These are phyloP conservation scores for Upupa epops DNA, from an alignment of 2,113 vertebrate genomes.

Conservation along the genomic window DNA sequence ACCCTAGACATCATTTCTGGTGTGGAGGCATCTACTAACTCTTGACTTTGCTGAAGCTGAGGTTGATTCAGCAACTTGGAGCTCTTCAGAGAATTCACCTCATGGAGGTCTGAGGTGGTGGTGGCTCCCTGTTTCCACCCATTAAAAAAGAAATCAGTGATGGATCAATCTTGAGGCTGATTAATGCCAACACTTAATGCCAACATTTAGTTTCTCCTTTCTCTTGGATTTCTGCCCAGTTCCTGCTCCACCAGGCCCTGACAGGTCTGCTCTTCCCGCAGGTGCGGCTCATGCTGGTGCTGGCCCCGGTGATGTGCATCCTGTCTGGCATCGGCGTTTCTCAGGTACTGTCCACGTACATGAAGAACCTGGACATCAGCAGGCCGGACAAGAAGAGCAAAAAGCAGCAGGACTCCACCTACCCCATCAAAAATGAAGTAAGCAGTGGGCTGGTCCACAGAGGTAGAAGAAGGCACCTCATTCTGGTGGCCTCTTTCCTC, in stretches of 20 bases:
- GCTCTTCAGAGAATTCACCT: not conserved
- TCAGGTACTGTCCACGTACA: slow-evolving; percentile 96
- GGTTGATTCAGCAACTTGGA: rapidly evolving
- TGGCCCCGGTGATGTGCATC: slow-evolving; percentile 98
- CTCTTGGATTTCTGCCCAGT: not conserved
- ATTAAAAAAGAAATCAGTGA: not conserved
- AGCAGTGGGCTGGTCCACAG: rapidly evolving
- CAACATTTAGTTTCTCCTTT: not conserved
- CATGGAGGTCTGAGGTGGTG: rapidly evolving
- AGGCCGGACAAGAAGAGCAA: slow-evolving; percentile 94
- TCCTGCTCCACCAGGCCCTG: rapidly evolving
- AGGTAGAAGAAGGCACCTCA: rapidly evolving
- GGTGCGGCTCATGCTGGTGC: slow-evolving; percentile 97
- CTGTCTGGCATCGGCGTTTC: slow-evolving; percentile 96
- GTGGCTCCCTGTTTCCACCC: not conserved
- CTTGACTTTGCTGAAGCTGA: not conserved
- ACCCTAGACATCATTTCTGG: not conserved
- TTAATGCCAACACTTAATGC: too few relatives aligned
- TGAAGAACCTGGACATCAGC: slow-evolving; percentile 98
- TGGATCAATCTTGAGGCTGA: rapidly evolving
- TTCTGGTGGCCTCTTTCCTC: not conserved
- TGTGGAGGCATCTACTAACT: not conserved
- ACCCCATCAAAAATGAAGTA: slow-evolving; percentile 98
- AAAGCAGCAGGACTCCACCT: slow-evolving; percentile 95
- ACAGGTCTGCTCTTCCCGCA: slow-evolving; percentile 26